Base-by-base conservation (phyloP, 2,113 vertebrate species). In the Cyanoramphus novaezelandiae region DNA sequence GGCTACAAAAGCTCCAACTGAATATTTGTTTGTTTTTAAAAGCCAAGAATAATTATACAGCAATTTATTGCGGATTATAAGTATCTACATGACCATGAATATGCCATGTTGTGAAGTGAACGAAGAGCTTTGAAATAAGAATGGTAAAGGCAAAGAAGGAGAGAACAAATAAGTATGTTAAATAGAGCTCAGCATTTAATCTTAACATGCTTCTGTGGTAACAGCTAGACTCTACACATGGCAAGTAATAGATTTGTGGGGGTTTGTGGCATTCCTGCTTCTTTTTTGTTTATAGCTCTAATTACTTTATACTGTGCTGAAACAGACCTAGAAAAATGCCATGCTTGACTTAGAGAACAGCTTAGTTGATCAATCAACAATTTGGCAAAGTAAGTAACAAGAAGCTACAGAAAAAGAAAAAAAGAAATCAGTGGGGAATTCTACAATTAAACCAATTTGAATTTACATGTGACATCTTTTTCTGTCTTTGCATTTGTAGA, bases 171-270 rank as follows among this genome's bases (percentile, higher is more conserved):
- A 86, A 72, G 23, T 79, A 76, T 8, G 25, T 84, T 92, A 96
- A 94, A 91, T 84, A 90, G 85, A 90, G 76, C 64, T 83, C 60
- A 70, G 70, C 13, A 77, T 85, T 96, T 96, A 92, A 95, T 94
- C 95, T 96, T 96, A 92, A 95, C 81, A 50, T 69, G 70, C 52
- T 88, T 89, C 70, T 89, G 52, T 74, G 70, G 37, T 89, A 93
- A 91, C 83, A 95, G 63, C 70, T 92, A 92, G 88, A 89, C 88
- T 96, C n/a, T 91, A 69, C 80, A 69, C 52, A 92, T 92, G 83
- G 95, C 88, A 89, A 67, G 77, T 84, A 92, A 92, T 76, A 94
- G 93, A 92, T 91, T 94, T n/a, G 81, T 92, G 86, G 91, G 91
- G 76, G 70, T 13, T 86, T 78, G 55, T 87, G 77, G 77, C 59